Percentiles rank a stretch among this genome's conserved stretches.
These are phyloP conservation scores for Macrosteles quadrilineatus DNA, from an alignment of 1,140 invertebrate genomes.

Conservation along the genomic window DNA sequence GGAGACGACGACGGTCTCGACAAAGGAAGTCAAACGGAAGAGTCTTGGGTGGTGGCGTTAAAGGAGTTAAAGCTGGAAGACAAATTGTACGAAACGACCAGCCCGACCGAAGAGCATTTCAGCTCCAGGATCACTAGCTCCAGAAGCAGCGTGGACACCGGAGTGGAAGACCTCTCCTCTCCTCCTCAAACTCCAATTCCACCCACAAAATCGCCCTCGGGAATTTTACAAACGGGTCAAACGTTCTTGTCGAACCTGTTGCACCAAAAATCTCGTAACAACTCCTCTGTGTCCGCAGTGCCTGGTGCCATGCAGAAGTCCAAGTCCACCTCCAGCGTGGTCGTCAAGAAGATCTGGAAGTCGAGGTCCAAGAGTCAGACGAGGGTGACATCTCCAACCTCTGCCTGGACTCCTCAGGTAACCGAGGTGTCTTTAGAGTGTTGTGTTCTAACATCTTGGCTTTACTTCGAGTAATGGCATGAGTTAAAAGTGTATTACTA, in stretches of 20 bases:
- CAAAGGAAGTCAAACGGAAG: slow-evolving; percentile 73
- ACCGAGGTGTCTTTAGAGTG: not conserved
- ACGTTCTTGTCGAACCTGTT: slow-evolving; percentile 67
- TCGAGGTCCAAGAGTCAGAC: slow-evolving; percentile 78
- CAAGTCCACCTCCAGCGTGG: slow-evolving; percentile 81
- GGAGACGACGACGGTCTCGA: slow-evolving; percentile 69
- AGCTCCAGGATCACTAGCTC: slow-evolving; percentile 56
- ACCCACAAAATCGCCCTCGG: slow-evolving; percentile 51
- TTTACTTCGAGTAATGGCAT: too few relatives aligned
- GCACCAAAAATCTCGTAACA: slow-evolving; percentile 49
- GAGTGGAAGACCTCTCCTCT: slow-evolving; percentile 40
- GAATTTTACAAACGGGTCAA: slow-evolving; percentile 53
- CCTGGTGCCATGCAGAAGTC: slow-evolving; percentile 80
- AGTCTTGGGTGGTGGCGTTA: slow-evolving; percentile 63
- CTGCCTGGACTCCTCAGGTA: slow-evolving; percentile 70
- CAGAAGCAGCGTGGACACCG: slow-evolving; percentile 57
- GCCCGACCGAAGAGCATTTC: slow-evolving; percentile 32
- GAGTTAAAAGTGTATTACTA: too few relatives aligned
- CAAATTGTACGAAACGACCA: slow-evolving; percentile 43
- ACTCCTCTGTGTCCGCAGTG: slow-evolving; percentile 40
- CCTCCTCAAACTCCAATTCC: slow-evolving; percentile 49
- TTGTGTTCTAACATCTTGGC: too few relatives aligned
- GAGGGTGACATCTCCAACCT: slow-evolving; percentile 54
- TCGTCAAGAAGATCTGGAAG: slow-evolving; percentile 80
- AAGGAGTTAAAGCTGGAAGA: slow-evolving; percentile 45